Evolutionary conservation across 1,140 invertebrate genomes (phyloP), one percentile per base, ranked within the genome.

Genomic region (Acyrthosiphon pisum): DNA sequence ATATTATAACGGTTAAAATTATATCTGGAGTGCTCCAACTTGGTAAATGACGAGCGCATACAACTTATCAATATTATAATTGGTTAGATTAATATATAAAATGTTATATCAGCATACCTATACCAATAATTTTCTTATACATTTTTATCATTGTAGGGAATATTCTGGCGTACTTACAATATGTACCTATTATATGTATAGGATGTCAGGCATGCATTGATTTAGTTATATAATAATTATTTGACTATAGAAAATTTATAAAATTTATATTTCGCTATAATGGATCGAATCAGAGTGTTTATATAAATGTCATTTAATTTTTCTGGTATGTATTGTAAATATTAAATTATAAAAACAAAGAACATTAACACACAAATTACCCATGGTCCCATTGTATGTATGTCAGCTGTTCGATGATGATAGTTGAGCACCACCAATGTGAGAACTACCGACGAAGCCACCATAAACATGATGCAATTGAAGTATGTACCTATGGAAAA

Each of bases 381-480:
- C 98, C 98, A 99, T 95, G 97, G 96, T 94, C 98, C 98, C 98
- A 99, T 99, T 95, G 98, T 97, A 95, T 99, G 98, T 95, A 98
- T 99, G 95, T 99, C 98, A 68, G 99, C 98, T 94, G 98, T 98
- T 94, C 99, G 96, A 96, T 99, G 99, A 96, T 99, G 99, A 96
- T 99, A 99, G 96, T 99, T 99, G 94, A 99, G 97, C 94, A 99
- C 99, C 94, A 99, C 97, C 93, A 99, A 98, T 44, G 99, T 99
- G 94, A 99, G 97, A 94, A 99, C 98, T 94, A 99, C 99, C 94
- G 99, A 99, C 94, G 99, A 98, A 81, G 99, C 99, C 95, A 99
- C 99, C 98, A 99, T 99, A 95, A 99, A 98, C 99, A 99, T 99
- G 95, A 99, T 99, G 96, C 98, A 99, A 95, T 99, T 99, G 97